These are phyloP conservation scores for Carassius gibelio DNA, from an alignment of 2,113 vertebrate genomes.

Conservation along the genomic window DNA sequence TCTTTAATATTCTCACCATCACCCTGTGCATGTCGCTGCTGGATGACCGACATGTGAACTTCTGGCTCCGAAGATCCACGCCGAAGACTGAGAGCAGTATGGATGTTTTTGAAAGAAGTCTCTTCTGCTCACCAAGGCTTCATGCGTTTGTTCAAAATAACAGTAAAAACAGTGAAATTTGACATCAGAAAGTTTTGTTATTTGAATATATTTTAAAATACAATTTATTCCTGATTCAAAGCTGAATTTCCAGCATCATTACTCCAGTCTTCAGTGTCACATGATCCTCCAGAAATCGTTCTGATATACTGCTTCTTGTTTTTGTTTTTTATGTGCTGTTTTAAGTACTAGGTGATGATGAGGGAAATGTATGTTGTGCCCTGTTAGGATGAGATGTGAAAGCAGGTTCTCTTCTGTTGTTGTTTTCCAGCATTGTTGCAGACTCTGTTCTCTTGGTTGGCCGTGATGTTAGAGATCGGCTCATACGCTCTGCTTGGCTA, in stretches of 20 bases:
- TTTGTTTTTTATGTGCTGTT: background rate
- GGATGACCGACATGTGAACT: slow-evolving; percentile 80
- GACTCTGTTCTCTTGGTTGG: slow-evolving; percentile 56
- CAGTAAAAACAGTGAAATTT: background rate
- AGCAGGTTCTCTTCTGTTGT: background rate
- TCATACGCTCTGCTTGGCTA: slow-evolving; percentile 74
- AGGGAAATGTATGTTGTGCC: background rate
- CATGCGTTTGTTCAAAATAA: background rate
- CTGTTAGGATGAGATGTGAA: background rate
- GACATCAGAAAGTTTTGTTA: too few relatives aligned
- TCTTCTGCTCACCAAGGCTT: background rate
- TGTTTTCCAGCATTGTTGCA: slow-evolving; percentile 64
- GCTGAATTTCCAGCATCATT: background rate
- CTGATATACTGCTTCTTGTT: background rate
- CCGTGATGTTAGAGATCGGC: slow-evolving; percentile 72
- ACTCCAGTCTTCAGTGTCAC: background rate
- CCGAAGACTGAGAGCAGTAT: slow-evolving; percentile 41
- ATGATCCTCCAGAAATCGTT: background rate
- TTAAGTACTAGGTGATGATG: background rate
- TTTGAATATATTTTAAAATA: background rate
- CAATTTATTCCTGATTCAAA: background rate
- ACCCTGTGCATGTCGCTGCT: slow-evolving; percentile 82
- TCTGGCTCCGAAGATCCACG: slow-evolving; percentile 61
- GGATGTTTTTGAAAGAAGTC: background rate
- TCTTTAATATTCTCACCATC: slow-evolving; percentile 90